Evolutionary conservation across 2,113 vertebrate species (phyloP).

Genomic region (Orthonyx spaldingii): DNA sequence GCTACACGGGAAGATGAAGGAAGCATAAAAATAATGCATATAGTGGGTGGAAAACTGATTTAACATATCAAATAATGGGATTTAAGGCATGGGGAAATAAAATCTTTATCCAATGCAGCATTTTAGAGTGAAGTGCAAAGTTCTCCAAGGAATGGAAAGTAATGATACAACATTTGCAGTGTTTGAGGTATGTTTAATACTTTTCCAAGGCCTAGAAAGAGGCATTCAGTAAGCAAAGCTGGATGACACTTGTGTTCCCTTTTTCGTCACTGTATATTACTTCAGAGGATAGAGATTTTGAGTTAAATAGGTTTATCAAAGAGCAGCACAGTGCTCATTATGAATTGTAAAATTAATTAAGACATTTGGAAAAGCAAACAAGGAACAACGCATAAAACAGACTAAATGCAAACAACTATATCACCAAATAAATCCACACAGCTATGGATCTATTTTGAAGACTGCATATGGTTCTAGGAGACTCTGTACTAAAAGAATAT

Average conservation of each 20-base stretch:
- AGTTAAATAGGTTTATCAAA: neutral
- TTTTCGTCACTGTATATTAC: neutral
- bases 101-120: neutral
- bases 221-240: neutral
- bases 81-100: neutral
- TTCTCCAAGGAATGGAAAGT: neutral
- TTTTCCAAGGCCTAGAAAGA: neutral
- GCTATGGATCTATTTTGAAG: neutral
- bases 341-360: neutral
- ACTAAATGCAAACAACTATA: neutral
- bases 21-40: neutral
- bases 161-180: neutral
- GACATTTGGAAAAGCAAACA: neutral
- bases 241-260: neutral
- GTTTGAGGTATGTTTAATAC: neutral
- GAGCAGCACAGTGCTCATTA: neutral
- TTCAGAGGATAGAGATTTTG: neutral
- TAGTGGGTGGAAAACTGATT: neutral
- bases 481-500: neutral
- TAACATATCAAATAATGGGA: neutral
- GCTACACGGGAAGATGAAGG: neutral
- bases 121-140: neutral
- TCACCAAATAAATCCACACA: neutral
- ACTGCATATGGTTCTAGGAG: neutral
- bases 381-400: neutral